Evolutionary conservation across 2,797 vertebrate species (phyloP).

Genomic region (Oryzias dopingdopingensis): DNA sequence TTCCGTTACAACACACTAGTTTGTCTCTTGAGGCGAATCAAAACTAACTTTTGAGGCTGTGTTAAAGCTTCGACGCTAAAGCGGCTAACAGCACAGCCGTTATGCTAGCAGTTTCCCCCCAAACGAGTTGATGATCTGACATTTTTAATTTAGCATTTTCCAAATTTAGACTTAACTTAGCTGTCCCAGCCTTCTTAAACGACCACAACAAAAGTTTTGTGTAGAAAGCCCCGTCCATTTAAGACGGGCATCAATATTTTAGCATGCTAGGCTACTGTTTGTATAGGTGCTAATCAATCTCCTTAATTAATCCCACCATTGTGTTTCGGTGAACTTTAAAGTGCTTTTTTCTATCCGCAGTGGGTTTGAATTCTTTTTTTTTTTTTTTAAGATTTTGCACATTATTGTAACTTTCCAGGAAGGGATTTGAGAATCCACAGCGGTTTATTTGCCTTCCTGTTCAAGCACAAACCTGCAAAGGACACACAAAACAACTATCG

Average conservation of each 20-base stretch:
- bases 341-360: too few species aligned
- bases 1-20: background rate
- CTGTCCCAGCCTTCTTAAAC: slow-evolving; percentile 4
- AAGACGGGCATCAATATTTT: background rate
- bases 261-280: background rate
- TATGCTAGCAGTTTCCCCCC: slow-evolving; percentile 12
- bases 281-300: slow-evolving; percentile 7
- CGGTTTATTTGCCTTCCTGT: background rate
- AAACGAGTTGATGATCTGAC: slow-evolving; percentile 14
- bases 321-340: too few species aligned
- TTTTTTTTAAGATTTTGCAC: too few species aligned
- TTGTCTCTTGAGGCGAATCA: background rate
- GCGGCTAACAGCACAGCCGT: slow-evolving; percentile 40
- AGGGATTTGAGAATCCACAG: background rate
- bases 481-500: background rate
- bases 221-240: background rate
- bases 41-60: slow-evolving; percentile 1
- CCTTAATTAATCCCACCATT: background rate
- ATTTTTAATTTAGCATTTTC: background rate
- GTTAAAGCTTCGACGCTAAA: slow-evolving; percentile 44
- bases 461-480: background rate
- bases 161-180: slow-evolving; percentile 5
- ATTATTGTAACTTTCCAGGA: background rate
- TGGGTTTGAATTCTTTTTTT: too few species aligned
- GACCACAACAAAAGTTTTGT: background rate